Evolutionary conservation across 2,113 vertebrate species (phyloP).

Genomic region (Dinomys branickii): DNA sequence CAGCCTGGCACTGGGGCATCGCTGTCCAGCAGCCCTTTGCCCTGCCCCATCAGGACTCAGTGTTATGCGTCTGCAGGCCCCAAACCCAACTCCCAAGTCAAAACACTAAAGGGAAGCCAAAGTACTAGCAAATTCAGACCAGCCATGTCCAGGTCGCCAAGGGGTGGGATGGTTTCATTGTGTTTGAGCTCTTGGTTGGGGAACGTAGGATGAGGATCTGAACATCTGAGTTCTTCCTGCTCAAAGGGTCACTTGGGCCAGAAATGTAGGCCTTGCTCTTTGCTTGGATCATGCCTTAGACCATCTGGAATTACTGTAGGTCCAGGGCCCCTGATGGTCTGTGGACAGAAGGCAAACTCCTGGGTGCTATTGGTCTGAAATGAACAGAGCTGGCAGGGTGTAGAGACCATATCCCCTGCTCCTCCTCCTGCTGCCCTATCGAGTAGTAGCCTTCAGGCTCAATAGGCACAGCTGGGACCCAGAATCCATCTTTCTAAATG

Average conservation of each 20-base stretch:
- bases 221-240: not conserved
- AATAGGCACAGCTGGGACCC: not conserved
- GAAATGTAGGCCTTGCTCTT: not conserved
- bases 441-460: not conserved
- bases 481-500: not conserved
- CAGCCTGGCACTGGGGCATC: constrained; percentile 62
- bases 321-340: not conserved
- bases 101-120: not conserved
- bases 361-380: not conserved
- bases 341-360: not conserved
- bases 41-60: not conserved
- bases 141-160: not conserved
- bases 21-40: constrained; percentile 43
- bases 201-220: not conserved
- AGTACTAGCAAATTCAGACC: not conserved
- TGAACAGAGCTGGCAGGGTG: not conserved
- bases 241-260: not conserved
- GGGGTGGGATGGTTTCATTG: not conserved
- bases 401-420: not conserved
- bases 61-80: not conserved
- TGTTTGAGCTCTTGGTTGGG: not conserved
- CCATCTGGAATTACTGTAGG: not conserved
- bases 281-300: not conserved
- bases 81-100: not conserved
- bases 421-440: not conserved